Evolutionary conservation across 2,888 invertebrate species (phyloP), one percentile per base, ranked within the genome.

Genomic region (Metellina segmentata): DNA sequence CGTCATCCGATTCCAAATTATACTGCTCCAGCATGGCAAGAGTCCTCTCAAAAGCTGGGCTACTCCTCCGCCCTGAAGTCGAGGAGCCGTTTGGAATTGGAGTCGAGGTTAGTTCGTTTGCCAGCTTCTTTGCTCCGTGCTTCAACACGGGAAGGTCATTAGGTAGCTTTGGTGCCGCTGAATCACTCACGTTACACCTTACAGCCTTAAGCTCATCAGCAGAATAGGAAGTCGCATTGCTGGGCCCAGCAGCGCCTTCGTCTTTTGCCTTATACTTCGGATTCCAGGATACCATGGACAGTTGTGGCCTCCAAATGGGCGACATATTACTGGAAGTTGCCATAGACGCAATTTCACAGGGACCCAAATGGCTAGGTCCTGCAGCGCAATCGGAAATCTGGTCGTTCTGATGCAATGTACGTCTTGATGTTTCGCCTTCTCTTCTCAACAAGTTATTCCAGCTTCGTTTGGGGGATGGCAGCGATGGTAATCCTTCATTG

Each of bases 1-100:
- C 91, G 8, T 88, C 88, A 53, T 91, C 91, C 5, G 91, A 91
- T 74, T 91, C 91, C 11, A 88, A 34, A 75, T 81, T 88, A 48
- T 88, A 88, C 11, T 85, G 83, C 34, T 88, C 79, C 53, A 91
- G 75, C 71, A 91, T 69, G 52, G 88, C 49, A 0, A 79, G 49
- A 13, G 91, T 91, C n/a, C 91, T 72, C 52, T 88, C 85, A 79
- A 91, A 85, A 13, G 52, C 34, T 2, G 34, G 34, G 34, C 34
- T 34, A 34, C 1, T 34, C 34, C 34, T 34, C 34, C 1, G 34
- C 4, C 5, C 61, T 61, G 61, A 61, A 61, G 11, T 61, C 61
- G 11, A 19, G 49, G 48, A 34, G 34, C 48, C n/a, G 7, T 11
- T 48, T 48, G 20, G 20, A n/a, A 8, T 11, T 34, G 69, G 8